A percentile compares a stretch with the other conserved stretches of the same genome.
Conservation (phyloP, 2,113 vertebrate species). For the Platycercus adscitus region DNA sequence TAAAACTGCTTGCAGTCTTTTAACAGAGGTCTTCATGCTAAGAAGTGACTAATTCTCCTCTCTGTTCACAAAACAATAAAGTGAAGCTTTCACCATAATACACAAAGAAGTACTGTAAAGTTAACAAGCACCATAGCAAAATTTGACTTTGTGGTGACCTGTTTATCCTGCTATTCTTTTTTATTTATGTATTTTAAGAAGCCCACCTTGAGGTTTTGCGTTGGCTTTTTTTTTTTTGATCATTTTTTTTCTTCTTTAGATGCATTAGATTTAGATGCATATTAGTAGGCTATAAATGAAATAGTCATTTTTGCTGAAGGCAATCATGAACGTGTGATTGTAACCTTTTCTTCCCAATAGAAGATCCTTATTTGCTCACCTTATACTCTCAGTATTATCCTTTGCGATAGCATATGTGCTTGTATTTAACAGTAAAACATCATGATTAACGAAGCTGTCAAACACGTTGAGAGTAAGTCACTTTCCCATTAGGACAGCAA, state of each 20-base stretch:
- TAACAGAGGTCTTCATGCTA: not conserved
- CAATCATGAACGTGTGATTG: not conserved
- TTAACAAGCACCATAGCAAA: not conserved
- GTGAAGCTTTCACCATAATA: not conserved
- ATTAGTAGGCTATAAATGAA: not conserved
- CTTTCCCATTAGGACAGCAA: not conserved
- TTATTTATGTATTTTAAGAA: slow-evolving; percentile 25
- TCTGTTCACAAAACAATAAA: not conserved
- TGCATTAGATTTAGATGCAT: not conserved
- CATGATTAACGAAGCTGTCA: not conserved
- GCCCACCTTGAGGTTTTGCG: not conserved
- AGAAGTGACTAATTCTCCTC: not conserved
- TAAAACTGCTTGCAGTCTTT: not conserved
- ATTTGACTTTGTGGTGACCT: not conserved
- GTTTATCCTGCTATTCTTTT: not conserved
- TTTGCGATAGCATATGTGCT: not conserved
- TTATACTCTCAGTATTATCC: not conserved
- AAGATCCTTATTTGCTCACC: slow-evolving; percentile 24
- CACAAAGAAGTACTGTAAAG: not conserved
- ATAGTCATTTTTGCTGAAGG: slow-evolving; percentile 11
- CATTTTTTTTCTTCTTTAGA: not conserved
- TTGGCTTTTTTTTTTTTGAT: not conserved
- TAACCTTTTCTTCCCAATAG: not conserved
- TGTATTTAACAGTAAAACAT: not conserved
- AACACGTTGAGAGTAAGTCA: not conserved